Conservation (phyloP, 2,113 vertebrate species). For the Tauraco erythrolophus region DNA sequence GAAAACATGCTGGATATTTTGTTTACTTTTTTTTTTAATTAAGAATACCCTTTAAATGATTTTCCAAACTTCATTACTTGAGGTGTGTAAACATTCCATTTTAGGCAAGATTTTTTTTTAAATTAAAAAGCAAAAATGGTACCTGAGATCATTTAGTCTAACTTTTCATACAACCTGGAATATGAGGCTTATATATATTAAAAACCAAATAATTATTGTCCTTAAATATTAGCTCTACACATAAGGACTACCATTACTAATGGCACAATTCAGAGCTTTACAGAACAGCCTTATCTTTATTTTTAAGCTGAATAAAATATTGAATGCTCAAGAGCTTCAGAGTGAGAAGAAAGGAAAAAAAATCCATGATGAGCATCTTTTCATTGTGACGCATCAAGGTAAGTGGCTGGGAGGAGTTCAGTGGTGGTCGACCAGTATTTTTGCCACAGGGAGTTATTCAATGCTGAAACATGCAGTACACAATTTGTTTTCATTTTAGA, state of each 20-base stretch:
- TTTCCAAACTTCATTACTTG: neutral
- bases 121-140: neutral
- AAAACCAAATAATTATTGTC: too few species aligned
- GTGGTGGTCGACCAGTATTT: neutral
- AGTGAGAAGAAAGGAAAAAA: conserved; percentile 92
- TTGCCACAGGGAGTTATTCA: neutral
- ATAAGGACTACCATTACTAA: neutral
- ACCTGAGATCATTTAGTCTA: neutral
- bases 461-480: neutral
- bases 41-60: neutral
- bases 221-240: neutral
- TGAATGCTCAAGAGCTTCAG: conserved; percentile 90
- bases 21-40: neutral
- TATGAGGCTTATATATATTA: neutral
- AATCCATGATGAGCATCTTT: conserved; percentile 97
- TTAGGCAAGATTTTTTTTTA: neutral
- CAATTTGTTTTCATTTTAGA: neutral
- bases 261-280: neutral
- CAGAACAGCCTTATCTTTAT: neutral
- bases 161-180: neutral
- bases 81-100: neutral
- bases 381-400: conserved; percentile 98
- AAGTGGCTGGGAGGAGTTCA: neutral
- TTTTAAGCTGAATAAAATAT: conserved; percentile 89
- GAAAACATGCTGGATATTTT: neutral